Percentiles rank a stretch among this genome's conserved stretches.
phyloP scores from a whole-genome alignment of 2,888 invertebrate genomes.

The Pristionchus maxplancki region DNA sequence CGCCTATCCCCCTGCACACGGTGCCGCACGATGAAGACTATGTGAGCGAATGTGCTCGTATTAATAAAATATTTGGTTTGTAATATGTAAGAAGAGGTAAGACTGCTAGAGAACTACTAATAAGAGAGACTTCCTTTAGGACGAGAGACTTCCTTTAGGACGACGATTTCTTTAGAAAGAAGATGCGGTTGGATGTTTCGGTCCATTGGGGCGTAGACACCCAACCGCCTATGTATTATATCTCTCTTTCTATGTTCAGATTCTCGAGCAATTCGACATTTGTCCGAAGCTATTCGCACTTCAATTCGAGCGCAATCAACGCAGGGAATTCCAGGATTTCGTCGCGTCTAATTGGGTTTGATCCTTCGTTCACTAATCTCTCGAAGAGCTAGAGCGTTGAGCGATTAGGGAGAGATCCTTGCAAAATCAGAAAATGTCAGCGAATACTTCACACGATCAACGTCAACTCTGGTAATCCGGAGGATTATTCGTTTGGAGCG shows the following conservation, averaged over 20 bases:
- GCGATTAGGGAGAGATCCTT: neutral
- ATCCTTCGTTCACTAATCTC: neutral
- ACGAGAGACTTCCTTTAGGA: too few relatives aligned
- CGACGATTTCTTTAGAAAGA: too few relatives aligned
- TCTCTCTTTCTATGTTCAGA: too few relatives aligned
- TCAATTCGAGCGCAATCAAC: neutral
- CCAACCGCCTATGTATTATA: too few relatives aligned
- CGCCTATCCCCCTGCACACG: conserved; percentile 38
- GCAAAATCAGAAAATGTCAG: neutral
- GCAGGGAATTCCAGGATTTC: conserved; percentile 4
- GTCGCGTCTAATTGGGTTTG: conserved; percentile 30
- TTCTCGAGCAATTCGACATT: neutral
- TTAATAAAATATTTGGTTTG: too few relatives aligned
- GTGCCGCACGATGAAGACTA: conserved; percentile 22
- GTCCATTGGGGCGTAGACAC: too few relatives aligned
- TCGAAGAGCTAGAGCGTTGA: neutral
- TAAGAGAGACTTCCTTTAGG: too few relatives aligned
- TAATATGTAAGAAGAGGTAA: too few relatives aligned
- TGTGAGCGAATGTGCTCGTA: neutral
- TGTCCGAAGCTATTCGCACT: neutral
- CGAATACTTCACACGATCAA: neutral
- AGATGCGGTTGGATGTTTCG: too few relatives aligned
- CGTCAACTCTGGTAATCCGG: neutral
- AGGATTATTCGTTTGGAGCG: neutral
- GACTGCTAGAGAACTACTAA: too few relatives aligned